Base-by-base conservation (phyloP, 2,113 vertebrate species). In the Brachirus orientalis region DNA sequence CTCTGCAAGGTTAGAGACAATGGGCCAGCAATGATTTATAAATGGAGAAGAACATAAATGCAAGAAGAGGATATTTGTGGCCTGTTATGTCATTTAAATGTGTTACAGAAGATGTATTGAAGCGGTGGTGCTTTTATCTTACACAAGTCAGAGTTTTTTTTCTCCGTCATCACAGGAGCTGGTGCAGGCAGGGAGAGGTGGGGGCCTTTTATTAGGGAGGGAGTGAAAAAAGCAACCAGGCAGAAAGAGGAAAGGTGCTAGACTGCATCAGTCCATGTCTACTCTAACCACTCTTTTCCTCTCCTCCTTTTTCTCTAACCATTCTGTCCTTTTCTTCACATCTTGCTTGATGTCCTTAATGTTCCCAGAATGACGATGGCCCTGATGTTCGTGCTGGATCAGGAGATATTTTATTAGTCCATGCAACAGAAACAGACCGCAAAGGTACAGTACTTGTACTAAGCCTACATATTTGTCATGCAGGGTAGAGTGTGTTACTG, bases 371-470 rank as follows among this genome's bases (percentile, higher is more conserved):
- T 10, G 98, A 99, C 0, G 98, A 99, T 1, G 98, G 98, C 11
- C 98, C 98, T 0, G 98, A 99, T 40, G 98, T 99, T 4, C 95
- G 98, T 1, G 98, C 97, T 0, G 98, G 98, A 43, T 99, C 98
- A 0, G 96, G 96, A 22, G 97, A 99, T 54, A 98, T 99, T 69
- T 87, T 99, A 6, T 65, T 99, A 80, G 98, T 99, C 72, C 98
- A 99, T 0, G 98, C 98, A 9, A 99, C 98, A 0, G 96, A 99
- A 88, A 99, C 97, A 0, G 98, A 99, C 85, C 94, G 96, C 79
- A 99, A 98, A 96, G 98, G 98, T 99, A 92, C 69, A 28, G 63
- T 71, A 50, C 50, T 35, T 7, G 1, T 11, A 10, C 16, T 52
- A 20, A 10, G 0, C 36, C 17, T 0, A 1, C 10, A 10, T 19